Evolutionary conservation across 2,113 vertebrate species (phyloP).

Genomic region (Promerops cafer): DNA sequence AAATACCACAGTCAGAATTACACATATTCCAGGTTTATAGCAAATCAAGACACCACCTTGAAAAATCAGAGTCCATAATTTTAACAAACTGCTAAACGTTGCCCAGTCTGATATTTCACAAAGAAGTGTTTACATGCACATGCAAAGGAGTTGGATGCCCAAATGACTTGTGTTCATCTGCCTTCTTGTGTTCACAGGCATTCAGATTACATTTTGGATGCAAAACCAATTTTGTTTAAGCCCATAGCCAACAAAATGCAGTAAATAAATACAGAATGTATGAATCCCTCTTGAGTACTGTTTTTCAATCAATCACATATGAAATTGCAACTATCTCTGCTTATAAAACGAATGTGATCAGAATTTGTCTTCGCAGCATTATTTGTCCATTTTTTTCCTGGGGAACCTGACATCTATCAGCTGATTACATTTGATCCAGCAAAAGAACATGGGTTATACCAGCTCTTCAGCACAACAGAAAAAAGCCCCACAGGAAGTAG

Average conservation of each 20-base stretch:
- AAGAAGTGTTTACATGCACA: not conserved
- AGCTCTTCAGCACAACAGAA: not conserved
- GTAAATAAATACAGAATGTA: conserved; percentile 23
- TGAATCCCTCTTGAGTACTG: not conserved
- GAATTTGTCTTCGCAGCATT: not conserved
- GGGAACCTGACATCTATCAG: not conserved
- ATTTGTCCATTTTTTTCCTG: not conserved
- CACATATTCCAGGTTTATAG: not conserved
- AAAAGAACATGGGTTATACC: not conserved
- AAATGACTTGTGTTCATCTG: not conserved
- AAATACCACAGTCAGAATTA: not conserved
- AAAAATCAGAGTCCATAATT: not conserved
- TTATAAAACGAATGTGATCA: conserved; percentile 10
- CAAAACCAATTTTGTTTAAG: conserved; percentile 26
- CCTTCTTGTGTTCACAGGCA: not conserved
- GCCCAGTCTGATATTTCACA: not conserved
- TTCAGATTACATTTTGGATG: conserved; percentile 24
- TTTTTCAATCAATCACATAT: conserved; percentile 28
- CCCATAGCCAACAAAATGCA: conserved; percentile 4
- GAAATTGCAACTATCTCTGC: not conserved
- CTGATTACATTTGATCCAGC: not conserved
- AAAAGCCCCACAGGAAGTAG: not conserved
- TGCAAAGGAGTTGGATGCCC: not conserved
- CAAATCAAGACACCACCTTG: not conserved
- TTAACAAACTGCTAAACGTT: not conserved